Conservation (phyloP, 2,113 vertebrate genomes). For the Pterocles burchelli region DNA sequence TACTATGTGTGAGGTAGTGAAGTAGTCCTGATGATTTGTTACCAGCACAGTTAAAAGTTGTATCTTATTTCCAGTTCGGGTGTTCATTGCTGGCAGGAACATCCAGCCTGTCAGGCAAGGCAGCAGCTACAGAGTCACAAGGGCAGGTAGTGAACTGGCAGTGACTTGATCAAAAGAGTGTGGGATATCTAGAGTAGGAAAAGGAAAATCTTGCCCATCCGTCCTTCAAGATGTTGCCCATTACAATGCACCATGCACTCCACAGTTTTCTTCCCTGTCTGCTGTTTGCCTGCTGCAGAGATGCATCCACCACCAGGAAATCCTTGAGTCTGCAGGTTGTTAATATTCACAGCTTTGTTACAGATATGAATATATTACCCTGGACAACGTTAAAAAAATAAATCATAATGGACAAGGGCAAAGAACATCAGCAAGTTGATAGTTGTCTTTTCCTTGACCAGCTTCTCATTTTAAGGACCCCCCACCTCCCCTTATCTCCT, state of each 20-base stretch:
- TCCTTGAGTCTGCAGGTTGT: not conserved
- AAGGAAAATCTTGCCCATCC: not conserved
- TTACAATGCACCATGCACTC: not conserved
- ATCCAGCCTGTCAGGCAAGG: not conserved
- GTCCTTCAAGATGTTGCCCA: not conserved
- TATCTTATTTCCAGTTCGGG: not conserved
- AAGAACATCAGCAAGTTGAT: not conserved
- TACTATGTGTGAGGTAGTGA: not conserved
- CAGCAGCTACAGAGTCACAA: not conserved
- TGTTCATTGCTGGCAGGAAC: not conserved
- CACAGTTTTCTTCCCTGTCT: not conserved
- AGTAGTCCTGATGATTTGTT: not conserved
- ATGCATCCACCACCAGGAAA: not conserved
- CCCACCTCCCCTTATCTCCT: accelerated
- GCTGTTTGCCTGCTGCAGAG: not conserved
- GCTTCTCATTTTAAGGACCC: not conserved
- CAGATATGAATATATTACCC: not conserved
- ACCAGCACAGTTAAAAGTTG: not conserved
- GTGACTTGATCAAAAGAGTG: not conserved
- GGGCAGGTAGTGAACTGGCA: not conserved
- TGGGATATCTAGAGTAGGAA: not conserved
- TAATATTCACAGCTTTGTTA: not conserved
- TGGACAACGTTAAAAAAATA: not conserved
- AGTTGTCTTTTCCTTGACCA: not conserved
- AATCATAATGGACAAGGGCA: not conserved